A percentile compares a stretch with the other conserved stretches of the same genome.
phyloP scores from a whole-genome alignment of 2,113 vertebrate genomes.

The Phaethornis superciliosus region DNA sequence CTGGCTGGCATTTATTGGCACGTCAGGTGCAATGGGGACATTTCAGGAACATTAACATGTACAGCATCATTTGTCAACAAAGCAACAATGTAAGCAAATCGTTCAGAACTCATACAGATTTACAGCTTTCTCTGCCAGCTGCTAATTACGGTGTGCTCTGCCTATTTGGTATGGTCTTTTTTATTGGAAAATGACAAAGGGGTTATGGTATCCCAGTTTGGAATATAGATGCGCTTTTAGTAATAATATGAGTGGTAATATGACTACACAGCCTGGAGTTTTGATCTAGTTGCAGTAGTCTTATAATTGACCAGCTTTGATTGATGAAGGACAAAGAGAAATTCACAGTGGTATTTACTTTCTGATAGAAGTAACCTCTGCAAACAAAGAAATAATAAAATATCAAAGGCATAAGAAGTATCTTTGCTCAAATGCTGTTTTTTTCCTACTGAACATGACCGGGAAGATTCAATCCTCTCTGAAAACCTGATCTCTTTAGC shows the following conservation, averaged over 20 bases:
- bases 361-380: constrained; percentile 68
- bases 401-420: constrained; percentile 29
- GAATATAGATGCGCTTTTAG: constrained; percentile 86
- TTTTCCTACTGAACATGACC: constrained; percentile 48
- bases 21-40: constrained; percentile 89
- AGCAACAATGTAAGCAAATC: constrained; percentile 91
- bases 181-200: constrained; percentile 89
- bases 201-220: constrained; percentile 83
- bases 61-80: constrained; percentile 92
- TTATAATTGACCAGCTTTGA: constrained; percentile 81
- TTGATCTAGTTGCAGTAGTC: constrained; percentile 75
- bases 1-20: constrained; percentile 90
- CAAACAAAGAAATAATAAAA: constrained; percentile 76
- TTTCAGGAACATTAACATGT: constrained; percentile 91
- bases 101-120: constrained; percentile 89
- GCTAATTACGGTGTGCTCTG: constrained; percentile 90
- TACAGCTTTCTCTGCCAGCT: constrained; percentile 88
- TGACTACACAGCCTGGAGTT: constrained; percentile 76
- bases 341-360: constrained; percentile 73
- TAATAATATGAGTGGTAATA: constrained; percentile 82
- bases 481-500: constrained; percentile 63
- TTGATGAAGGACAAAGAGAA: constrained; percentile 81
- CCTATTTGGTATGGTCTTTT: constrained; percentile 88
- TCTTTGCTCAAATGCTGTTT: constrained; percentile 6
- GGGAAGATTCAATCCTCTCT: constrained; percentile 61